Evolutionary conservation across 1,140 invertebrate species (phyloP).

Genomic region (Trypoxylus dichotomus): DNA sequence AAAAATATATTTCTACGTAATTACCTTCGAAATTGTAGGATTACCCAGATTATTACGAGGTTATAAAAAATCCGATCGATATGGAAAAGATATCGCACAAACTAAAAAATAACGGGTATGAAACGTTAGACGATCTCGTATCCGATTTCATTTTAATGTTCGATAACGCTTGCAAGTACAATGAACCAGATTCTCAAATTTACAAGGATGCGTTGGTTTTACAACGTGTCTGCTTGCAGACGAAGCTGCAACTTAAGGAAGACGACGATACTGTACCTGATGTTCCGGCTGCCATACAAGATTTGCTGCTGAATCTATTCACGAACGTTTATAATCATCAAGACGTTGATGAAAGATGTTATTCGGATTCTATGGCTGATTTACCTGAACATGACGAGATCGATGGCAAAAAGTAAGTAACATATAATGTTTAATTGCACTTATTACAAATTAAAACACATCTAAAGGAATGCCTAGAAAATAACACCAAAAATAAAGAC

Average conservation of each 20-base stretch:
- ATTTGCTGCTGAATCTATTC: conserved; percentile 89
- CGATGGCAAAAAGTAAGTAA: conserved; percentile 66
- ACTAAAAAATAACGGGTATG: conserved; percentile 78
- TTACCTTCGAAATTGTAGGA: conserved; percentile 59
- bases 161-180: conserved; percentile 99
- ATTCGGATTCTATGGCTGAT: conserved; percentile 94
- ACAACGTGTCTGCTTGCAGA: conserved; percentile 89
- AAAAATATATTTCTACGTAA: no score
- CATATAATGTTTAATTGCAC: no score
- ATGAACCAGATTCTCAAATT: conserved; percentile 98
- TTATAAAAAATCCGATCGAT: conserved; percentile 97
- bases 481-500: no score
- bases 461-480: no score
- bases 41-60: conserved; percentile 97
- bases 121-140: conserved; percentile 85
- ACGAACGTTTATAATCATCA: conserved; percentile 94
- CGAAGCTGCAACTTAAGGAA: conserved; percentile 85
- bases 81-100: conserved; percentile 94
- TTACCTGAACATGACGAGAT: conserved; percentile 86
- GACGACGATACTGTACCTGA: conserved; percentile 87
- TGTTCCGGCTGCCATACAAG: conserved; percentile 84
- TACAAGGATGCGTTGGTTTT: conserved; percentile 97
- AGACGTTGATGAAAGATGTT: conserved; percentile 94
- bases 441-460: no score
- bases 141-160: conserved; percentile 97